Percentiles rank a stretch among this genome's conserved stretches.
phyloP scores from a whole-genome alignment of 2,113 vertebrate species.

The Sialia sialis region DNA sequence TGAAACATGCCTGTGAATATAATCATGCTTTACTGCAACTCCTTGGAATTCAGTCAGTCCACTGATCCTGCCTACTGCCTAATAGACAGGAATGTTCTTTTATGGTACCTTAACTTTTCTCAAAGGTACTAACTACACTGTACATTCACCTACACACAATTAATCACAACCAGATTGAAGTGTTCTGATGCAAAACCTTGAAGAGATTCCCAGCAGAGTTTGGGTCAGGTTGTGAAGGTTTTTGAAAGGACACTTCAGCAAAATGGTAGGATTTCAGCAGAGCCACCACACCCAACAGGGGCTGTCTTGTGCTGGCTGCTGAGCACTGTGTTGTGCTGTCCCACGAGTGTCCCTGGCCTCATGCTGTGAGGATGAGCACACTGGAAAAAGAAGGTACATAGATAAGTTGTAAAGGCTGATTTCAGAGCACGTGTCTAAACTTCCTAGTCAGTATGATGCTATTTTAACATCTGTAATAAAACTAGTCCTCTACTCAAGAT shows the following conservation, averaged over 20 bases:
- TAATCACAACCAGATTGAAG: background rate
- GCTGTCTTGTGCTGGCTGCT: background rate
- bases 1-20: background rate
- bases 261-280: background rate
- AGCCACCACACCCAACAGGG: background rate
- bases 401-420: background rate
- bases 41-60: background rate
- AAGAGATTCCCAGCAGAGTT: background rate
- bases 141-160: background rate
- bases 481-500: background rate
- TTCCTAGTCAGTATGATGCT: background rate
- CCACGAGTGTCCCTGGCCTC: accelerated
- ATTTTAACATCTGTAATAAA: background rate
- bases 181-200: background rate
- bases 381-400: background rate
- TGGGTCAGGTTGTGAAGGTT: background rate
- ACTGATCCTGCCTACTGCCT: background rate
- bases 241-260: background rate
- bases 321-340: background rate
- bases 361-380: accelerated
- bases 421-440: background rate
- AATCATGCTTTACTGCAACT: background rate
- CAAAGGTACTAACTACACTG: background rate
- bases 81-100: background rate
- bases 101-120: background rate